Conservation (phyloP, 2,797 vertebrate genomes). For the Ibycter americanus region DNA sequence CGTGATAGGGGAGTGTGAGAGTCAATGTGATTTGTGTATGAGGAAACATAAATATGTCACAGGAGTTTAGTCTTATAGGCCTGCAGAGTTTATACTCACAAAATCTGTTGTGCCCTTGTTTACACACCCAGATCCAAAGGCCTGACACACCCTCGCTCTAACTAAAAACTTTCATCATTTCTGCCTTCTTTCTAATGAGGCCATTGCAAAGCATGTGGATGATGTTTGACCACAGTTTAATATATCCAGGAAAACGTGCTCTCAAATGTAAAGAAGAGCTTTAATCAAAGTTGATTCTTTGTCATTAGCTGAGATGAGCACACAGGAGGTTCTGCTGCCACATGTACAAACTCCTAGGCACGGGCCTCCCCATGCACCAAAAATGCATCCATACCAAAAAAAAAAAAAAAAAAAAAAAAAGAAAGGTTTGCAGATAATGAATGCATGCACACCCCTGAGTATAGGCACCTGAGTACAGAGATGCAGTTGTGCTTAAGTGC, state of each 20-base stretch:
- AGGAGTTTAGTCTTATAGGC: conserved; percentile 74
- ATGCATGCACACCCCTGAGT: background rate
- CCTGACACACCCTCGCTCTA: conserved; percentile 55
- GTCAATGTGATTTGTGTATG: conserved; percentile 75
- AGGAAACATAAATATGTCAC: conserved; percentile 77
- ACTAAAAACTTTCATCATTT: conserved; percentile 52
- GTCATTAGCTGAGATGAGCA: background rate
- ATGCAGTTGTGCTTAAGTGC: background rate
- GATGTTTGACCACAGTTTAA: conserved; percentile 70
- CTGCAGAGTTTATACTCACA: conserved; percentile 73
- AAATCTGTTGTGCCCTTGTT: conserved; percentile 74
- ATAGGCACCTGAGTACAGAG: background rate
- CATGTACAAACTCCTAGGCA: background rate
- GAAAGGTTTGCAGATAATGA: background rate
- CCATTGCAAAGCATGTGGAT: conserved; percentile 49
- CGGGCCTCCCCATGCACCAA: background rate
- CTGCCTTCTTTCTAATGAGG: conserved; percentile 30
- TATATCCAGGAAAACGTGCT: conserved; percentile 34
- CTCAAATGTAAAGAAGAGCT: conserved; percentile 34
- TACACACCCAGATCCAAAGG: conserved; percentile 68
- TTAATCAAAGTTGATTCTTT: conserved; percentile 48
- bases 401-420: background rate
- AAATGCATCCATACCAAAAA: background rate
- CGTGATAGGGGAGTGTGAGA: conserved; percentile 75
- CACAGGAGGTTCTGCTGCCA: background rate